Evolutionary conservation across 2,113 vertebrate genomes (phyloP).

Genomic region (Nyctibius bracteatus): DNA sequence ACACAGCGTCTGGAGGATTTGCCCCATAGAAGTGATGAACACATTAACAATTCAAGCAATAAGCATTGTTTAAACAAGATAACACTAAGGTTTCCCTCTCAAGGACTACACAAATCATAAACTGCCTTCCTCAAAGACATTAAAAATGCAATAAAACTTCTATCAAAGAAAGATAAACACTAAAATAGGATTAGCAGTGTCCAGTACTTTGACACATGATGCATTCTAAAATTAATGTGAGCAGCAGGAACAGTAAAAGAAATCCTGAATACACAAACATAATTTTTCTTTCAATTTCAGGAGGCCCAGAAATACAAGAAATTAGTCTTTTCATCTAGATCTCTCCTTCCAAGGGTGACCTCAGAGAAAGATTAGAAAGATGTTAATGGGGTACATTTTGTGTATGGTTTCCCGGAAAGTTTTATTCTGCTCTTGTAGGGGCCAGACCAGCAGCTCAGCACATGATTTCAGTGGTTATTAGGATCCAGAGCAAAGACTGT

Average conservation of each 20-base stretch:
- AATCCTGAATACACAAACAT: background rate
- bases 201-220: background rate
- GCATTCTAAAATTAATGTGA: background rate
- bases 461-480: rapidly evolving
- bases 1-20: background rate
- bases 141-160: background rate
- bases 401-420: background rate
- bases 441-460: background rate
- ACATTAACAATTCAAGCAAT: background rate
- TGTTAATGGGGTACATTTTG: background rate
- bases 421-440: background rate
- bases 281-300: background rate
- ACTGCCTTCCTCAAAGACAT: background rate
- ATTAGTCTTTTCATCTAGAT: background rate
- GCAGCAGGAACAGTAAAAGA: background rate
- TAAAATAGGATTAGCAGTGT: background rate
- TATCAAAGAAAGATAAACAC: background rate
- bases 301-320: background rate
- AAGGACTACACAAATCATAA: background rate
- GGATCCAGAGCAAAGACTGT: background rate
- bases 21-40: background rate
- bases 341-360: background rate
- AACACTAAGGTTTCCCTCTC: background rate
- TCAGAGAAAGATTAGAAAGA: background rate
- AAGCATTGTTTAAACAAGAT: background rate